Base-by-base conservation (phyloP, 2,113 vertebrate species). In the Gopherus evgoodei region DNA sequence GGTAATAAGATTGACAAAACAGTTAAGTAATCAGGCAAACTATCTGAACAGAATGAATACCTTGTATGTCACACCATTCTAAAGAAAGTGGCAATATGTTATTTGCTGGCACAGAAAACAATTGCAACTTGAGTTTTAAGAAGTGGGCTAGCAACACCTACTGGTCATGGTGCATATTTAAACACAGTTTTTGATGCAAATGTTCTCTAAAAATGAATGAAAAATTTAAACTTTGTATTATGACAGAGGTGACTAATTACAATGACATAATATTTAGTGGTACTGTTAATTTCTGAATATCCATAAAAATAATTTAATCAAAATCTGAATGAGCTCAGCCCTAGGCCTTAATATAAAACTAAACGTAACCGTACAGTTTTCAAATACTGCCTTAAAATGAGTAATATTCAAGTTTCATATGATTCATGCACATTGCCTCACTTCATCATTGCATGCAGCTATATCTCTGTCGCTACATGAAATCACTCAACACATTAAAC, bases 71-170 rank as follows among this genome's bases (percentile, higher is more conserved):
- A 1, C 50, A 75, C 3, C 89, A 80, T 0, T 81, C 72, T n/a
- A 87, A 22, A 91, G 31, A 6, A 35, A 92, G 76, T 42, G 76
- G 47, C 94, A 97, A 76, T 54, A 59, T 86, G n/a, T 38, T 80
- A 84, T 90, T 81, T 88, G 42, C 80, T 87, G 4, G 11, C 13
- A 5, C 7, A 35, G 27, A 88, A 59, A 90, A 52, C n/a, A 49
- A 4, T 38, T 29, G 21, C 8, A 35, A 42, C 14, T n/a, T n/a
- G 11, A 62, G 2, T 22, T 53, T 96, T 94, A 47, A 78, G 90
- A 98, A 97, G 97, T 93, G 78, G 87, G 80, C 93, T 27, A 97
- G 97, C 96, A 96, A 93, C 97, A 98, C 95, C 97, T 98, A 93
- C 97, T 98, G 97, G 97, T 83, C 94, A 44, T 4, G 62, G 42